phyloP scores from a whole-genome alignment of 2,888 invertebrate species.

The Chironomus tentans region DNA sequence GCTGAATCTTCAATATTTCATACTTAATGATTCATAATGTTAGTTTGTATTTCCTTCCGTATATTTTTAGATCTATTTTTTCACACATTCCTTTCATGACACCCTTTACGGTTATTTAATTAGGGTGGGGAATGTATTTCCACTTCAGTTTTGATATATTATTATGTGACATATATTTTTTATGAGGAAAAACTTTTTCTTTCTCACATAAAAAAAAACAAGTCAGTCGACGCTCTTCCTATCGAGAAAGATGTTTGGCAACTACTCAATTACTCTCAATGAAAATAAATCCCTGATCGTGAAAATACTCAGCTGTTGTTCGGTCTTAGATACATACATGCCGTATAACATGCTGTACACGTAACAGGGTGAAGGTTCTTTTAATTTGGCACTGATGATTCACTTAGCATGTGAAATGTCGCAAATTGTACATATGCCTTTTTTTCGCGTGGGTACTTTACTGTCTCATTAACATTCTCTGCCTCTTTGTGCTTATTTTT shows the following conservation, averaged over 20 bases:
- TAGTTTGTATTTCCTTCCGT: no score
- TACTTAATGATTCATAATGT: no score
- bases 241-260: neutral
- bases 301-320: neutral
- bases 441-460: neutral
- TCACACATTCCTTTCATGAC: neutral
- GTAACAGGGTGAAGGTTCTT: neutral
- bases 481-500: no score
- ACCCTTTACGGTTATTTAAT: neutral
- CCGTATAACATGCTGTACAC: neutral
- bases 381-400: neutral
- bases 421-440: neutral
- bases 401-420: neutral
- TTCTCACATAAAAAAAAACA: no score
- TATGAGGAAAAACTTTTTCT: neutral
- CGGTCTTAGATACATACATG: no score
- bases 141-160: neutral
- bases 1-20: no score
- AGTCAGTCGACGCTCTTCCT: neutral
- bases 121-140: neutral
- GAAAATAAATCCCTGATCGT: neutral
- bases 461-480: neutral
- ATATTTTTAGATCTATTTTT: neutral
- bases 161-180: neutral
- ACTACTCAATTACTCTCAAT: neutral